Evolutionary conservation across 2,113 vertebrate species (phyloP).

Genomic region (Cebidichthys violaceus): DNA sequence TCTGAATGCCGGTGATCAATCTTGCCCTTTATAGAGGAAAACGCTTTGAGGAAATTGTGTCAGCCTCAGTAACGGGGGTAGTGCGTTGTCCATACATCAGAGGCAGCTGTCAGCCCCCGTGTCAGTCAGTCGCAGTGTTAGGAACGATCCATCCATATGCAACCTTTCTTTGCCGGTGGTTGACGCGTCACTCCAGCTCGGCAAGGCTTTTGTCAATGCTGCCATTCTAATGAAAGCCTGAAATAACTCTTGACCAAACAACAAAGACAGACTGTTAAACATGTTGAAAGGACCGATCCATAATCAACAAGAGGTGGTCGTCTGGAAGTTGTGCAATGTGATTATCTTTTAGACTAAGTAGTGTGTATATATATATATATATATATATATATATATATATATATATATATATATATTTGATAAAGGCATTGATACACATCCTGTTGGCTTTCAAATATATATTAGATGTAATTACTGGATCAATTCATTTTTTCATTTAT

Average conservation of each 20-base stretch:
- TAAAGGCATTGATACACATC: too few relatives aligned
- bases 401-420: too few relatives aligned
- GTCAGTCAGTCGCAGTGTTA: conserved; percentile 42
- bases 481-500: too few relatives aligned
- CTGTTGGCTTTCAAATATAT: too few relatives aligned
- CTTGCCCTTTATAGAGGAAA: conserved; percentile 39
- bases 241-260: conserved; percentile 4
- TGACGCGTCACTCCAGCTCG: conserved; percentile 19
- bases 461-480: too few relatives aligned
- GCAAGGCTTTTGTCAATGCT: conserved; percentile 24
- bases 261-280: background rate
- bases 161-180: conserved; percentile 33
- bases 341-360: too few relatives aligned
- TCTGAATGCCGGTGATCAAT: conserved; percentile 51
- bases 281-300: background rate
- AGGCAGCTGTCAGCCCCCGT: conserved; percentile 54
- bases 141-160: conserved; percentile 61
- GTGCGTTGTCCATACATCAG: conserved; percentile 54
- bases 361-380: too few relatives aligned
- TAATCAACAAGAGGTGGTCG: too few relatives aligned
- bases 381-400: too few relatives aligned
- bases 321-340: background rate
- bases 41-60: conserved; percentile 48
- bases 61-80: conserved; percentile 40
- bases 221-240: background rate